A percentile compares a stretch with the other conserved stretches of the same genome.
Conservation (phyloP, 2,888 invertebrate species). For the Phoronis australis region DNA sequence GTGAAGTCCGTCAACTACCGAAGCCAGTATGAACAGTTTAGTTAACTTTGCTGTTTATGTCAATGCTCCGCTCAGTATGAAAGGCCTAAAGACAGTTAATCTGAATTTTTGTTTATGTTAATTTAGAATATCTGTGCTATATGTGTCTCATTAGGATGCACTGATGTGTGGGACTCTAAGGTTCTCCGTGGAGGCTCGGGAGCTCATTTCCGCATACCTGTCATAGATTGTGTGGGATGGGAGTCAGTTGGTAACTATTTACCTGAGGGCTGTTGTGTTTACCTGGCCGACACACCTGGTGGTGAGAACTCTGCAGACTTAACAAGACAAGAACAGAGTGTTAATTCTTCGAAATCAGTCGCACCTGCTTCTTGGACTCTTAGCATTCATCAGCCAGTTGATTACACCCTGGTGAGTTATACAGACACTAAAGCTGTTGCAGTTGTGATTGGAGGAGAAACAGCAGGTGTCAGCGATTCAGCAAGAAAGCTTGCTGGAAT, state of each 20-base stretch:
- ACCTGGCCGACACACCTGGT: constrained; percentile 19
- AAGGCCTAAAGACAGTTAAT: too few relatives aligned
- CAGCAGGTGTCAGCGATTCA: constrained; percentile 73
- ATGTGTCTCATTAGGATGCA: constrained; percentile 67
- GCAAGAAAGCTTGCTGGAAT: constrained; percentile 62
- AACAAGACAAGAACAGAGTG: constrained; percentile 4
- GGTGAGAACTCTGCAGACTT: not conserved
- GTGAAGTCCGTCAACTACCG: too few relatives aligned
- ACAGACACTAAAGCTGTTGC: constrained; percentile 56
- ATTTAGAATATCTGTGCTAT: too few relatives aligned
- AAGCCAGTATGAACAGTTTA: too few relatives aligned
- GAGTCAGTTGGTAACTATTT: constrained; percentile 58
- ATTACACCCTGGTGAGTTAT: too few relatives aligned
- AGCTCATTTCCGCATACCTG: constrained; percentile 74
- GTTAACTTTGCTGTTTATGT: too few relatives aligned
- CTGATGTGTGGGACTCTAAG: constrained; percentile 84
- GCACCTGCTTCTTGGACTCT: constrained; percentile 19
- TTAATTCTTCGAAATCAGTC: constrained; percentile 11
- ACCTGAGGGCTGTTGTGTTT: constrained; percentile 51
- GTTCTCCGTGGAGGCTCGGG: constrained; percentile 79
- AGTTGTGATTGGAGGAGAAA: constrained; percentile 82
- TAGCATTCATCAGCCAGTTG: constrained; percentile 18
- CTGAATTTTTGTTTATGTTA: too few relatives aligned
- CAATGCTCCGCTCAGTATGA: too few relatives aligned
- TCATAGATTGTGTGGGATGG: constrained; percentile 66